Percentiles rank a stretch among this genome's conserved stretches.
Conservation (phyloP, 2,888 invertebrate species). For the Myopa testacea region DNA sequence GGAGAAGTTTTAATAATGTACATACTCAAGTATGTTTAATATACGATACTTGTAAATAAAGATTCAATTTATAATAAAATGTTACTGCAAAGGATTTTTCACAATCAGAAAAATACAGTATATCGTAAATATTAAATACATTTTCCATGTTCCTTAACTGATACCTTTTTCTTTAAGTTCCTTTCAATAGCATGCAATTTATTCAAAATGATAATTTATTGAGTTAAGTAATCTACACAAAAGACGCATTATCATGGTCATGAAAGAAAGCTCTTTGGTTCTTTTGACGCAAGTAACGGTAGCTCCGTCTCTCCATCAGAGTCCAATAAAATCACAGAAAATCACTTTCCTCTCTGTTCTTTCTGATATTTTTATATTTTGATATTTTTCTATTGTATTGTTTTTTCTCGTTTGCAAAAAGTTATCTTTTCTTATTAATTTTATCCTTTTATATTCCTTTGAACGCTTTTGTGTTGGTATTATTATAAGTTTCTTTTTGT, state of each 20-base stretch:
- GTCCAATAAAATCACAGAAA: not conserved
- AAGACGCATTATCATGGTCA: not conserved
- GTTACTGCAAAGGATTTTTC: too few species aligned
- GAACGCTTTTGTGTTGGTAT: slow-evolving; percentile 11
- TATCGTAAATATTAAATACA: too few species aligned
- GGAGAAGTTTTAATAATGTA: too few species aligned
- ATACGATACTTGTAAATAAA: too few species aligned
- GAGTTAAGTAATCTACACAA: not conserved
- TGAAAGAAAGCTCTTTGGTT: not conserved
- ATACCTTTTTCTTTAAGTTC: too few species aligned
- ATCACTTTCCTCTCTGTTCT: not conserved
- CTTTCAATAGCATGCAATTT: not conserved
- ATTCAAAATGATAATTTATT: not conserved
- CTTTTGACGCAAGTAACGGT: not conserved
- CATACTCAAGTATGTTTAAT: too few species aligned
- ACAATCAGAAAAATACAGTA: too few species aligned
- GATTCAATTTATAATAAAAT: too few species aligned
- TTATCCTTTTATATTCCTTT: slow-evolving; percentile 7
- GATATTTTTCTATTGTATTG: not conserved
- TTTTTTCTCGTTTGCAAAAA: not conserved
- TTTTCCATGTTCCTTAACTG: too few species aligned
- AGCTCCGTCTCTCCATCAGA: not conserved
- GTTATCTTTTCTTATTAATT: slow-evolving; percentile 13
- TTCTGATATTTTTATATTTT: not conserved
- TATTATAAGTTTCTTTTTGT: slow-evolving; percentile 12